Evolutionary conservation across 92 coral and sea anemone species (phyloP), one percentile per base, ranked within the genome.

Genomic region (Palythoa heliodiscus): DNA sequence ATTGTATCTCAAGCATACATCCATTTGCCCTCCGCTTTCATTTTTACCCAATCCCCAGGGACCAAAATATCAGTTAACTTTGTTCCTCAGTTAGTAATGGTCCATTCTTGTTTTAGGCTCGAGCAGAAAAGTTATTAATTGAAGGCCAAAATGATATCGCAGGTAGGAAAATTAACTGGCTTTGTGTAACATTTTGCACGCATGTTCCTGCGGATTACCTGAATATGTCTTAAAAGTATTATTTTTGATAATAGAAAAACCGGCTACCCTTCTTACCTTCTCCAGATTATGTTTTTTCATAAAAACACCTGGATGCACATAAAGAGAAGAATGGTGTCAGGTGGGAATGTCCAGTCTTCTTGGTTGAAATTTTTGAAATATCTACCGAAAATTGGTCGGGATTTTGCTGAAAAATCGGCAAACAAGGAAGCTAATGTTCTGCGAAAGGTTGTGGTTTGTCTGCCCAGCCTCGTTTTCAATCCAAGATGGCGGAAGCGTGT

Each of bases 121-220:
- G 89, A 66, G 98, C 98, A 16, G 98, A 95, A 70, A 91, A 91
- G 77, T 83, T 91, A 7, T 90, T 95, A 39, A 95, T 95, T 50
- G 97, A 95, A 79, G 97, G 98, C 43, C 91, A 95, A 79, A 93
- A 93, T 76, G 98, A 92, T 11, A 95, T 95, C 71, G 97, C 86
- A 92, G 89, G 97, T 93, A 90, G 48, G 86, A 43, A n/a, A 75
- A 16, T n/a, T 4, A 17, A 58, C 11, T 52, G 2, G 1, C 11
- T 29, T 0, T 16, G 17, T 4, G 14, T 35, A 1, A 2, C 24
- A 10, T n/a, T 13, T 29, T 37, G 23, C 16, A 17, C 5, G 48
- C n/a, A 2, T 54, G 7, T 6, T 47, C 2, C 11, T 2, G 20
- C 9, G 7, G 14, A 25, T 16, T 29, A 19, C 10, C 2, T 69